Evolutionary conservation across 2,113 vertebrate species (phyloP), one percentile per base, ranked within the genome.

Genomic region (Tretioscincus oriximinensis): DNA sequence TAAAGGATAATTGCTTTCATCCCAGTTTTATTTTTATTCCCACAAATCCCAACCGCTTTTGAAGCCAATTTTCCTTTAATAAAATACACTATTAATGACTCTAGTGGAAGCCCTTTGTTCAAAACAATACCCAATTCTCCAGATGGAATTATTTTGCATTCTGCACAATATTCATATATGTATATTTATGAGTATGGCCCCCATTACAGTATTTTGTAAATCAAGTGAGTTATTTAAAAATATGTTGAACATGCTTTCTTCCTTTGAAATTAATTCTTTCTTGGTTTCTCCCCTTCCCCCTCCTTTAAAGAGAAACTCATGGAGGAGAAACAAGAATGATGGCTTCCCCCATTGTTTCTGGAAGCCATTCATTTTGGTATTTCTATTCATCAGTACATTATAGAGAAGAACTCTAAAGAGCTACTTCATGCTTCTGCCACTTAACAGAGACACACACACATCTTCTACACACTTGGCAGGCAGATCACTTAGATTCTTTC

Each of bases 31-130:
- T 94, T 87, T 93, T 92, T 90, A 92, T 94, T 95, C 93, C 92
- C 95, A 94, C 92, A 95, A 96, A 94, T 93, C 93, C 93, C 73
- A 92, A 92, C 86, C 86, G 86, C 94, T 95, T 94, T 95, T 95
- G 94, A 96, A 94, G 95, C 90, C 91, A 66, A 92, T 92, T 94
- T 96, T 94, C 94, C 93, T 94, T 96, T 95, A 94, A 95, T 95
- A 95, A 95, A 95, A 93, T 92, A 92, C 84, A 82, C 88, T 93
- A 94, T 93, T 95, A 95, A 95, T 94, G 94, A 93, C 90, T 93
- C 67, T 82, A 91, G 86, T 92, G 89, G 93, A 91, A 94, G 91
- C 81, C 91, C 93, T 94, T 93, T 94, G 92, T 93, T 88, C 91
- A 93, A 93, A 91, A 94, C 93, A 95, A 93, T 94, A 91, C 85